Evolutionary conservation across 2,888 invertebrate genomes (phyloP), one percentile per base, ranked within the genome.

Genomic region (Cephus spinipes): DNA sequence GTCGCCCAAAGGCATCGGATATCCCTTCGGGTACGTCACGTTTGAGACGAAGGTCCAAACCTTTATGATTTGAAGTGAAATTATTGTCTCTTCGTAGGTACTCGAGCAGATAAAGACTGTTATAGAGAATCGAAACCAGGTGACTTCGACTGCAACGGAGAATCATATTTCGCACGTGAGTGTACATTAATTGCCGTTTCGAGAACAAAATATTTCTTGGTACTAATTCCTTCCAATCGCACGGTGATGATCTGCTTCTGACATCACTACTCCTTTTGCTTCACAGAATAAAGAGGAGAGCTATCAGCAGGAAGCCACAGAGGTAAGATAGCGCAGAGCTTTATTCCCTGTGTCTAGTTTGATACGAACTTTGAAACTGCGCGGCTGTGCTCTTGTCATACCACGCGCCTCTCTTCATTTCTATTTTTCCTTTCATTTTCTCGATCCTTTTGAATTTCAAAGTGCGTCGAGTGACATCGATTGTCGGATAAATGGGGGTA

Each of bases 41-140:
- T 73, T 12, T 15, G 4, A 6, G 1, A 6, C 71, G n/a, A 69
- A 69, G 4, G 4, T 4, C 15, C 6, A 15, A 40, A 40, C 1
- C 4, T 15, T 15, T 0, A 74, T 31, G 3, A 36, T 30, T 40
- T 32, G 0, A 40, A 40, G 15, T 40, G 4, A 40, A 40, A 6
- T 40, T 4, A 40, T 40, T 40, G 35, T 82, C 80, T 76, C 80
- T 83, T 86, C 79, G 78, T 83, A 91, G 91, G 90, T 91, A 83
- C 86, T 91, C 83, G 91, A 91, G 85, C 91, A 90, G 87, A 91
- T 91, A 85, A 91, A 91, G 85, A 90, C 91, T 77, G 91, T 89
- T 81, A 90, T 91, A 86, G 91, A 91, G 86, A 90, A 87, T 85
- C 88, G 90, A 82, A 90, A 90, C 81, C 90, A 91, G 81, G 85